Evolutionary conservation across 2,113 vertebrate species (phyloP), one percentile per base, ranked within the genome.

Genomic region (Notiomystis cincta): DNA sequence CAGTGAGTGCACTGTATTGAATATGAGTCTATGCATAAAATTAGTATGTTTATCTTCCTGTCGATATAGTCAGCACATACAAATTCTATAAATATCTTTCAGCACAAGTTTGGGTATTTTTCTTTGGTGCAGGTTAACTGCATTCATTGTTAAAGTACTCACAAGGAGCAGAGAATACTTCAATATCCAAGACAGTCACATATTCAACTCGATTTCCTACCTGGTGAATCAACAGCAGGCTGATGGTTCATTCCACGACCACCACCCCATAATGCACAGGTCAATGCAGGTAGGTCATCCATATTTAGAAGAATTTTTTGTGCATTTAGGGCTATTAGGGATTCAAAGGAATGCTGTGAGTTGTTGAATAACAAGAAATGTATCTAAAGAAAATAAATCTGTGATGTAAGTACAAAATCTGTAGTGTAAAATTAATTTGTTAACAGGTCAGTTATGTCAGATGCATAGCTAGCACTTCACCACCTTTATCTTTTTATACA

Each of bases 71-170:
- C 24, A 44, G 28, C 38, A 31, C 28, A 64, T 23, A 31, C 15
- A 22, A 64, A 9, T 23, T 57, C 54, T 72, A 19, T 57, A 84
- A 94, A 28, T 35, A 45, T 2, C 23, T 13, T 3, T 57, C 37
- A 90, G 18, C 57, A 82, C 9, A 82, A 85, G 11, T 86, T 65
- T 53, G 23, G 25, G 80, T 82, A 31, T 13, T 50, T 70, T 76
- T 93, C 11, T 77, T 95, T 88, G 40, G 15, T 56, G 10, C 89
- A 99, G 98, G 98, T 87, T 98, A 77, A 99, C 98, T 67, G 98
- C 98, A 10, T 96, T 98, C 76, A 95, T 98, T 60, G 97, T 98
- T 42, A 99, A 99, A 95, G 96, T 98, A 35, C 82, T 99, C 65
- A 98, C 98, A 9, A 71, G 98, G 45, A 82, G 97, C 76, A 71